Percentiles rank a stretch among this genome's conserved stretches.
These are phyloP conservation scores for Epizoanthus ramosus DNA, from an alignment of 92 coral and sea anemone genomes.

Conservation along the genomic window DNA sequence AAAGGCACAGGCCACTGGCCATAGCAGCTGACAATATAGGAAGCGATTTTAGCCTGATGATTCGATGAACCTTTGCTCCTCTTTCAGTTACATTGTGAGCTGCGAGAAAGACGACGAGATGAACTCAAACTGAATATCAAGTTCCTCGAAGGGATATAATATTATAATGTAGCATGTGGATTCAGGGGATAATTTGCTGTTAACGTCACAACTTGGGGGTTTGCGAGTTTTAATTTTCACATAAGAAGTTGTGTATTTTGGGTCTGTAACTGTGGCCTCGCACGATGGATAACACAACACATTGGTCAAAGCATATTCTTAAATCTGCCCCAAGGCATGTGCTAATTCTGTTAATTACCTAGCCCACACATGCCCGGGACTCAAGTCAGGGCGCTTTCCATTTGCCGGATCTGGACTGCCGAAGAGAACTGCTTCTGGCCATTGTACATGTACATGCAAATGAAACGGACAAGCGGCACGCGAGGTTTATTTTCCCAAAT, in stretches of 20 bases:
- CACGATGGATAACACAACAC: not conserved
- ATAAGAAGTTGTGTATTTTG: not conserved
- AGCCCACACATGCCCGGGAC: too few species aligned
- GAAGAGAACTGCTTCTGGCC: too few species aligned
- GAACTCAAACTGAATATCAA: conserved; percentile 2
- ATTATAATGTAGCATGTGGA: not conserved
- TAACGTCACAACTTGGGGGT: not conserved
- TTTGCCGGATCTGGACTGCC: too few species aligned
- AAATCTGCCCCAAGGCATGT: too few species aligned
- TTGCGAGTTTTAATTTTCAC: not conserved
- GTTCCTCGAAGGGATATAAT: not conserved
- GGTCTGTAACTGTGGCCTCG: not conserved
- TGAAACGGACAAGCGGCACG: not conserved
- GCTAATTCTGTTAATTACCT: too few species aligned
- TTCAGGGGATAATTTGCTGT: not conserved
- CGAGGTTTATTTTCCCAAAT: not conserved
- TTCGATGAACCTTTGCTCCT: not conserved
- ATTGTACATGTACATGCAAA: not conserved
- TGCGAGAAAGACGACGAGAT: conserved; percentile 58
- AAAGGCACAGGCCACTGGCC: too few species aligned
- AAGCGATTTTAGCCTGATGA: too few species aligned
- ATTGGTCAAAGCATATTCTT: too few species aligned
- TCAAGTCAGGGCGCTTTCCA: too few species aligned
- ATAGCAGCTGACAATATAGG: not conserved
- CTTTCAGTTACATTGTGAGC: conserved; percentile 73